Base-by-base conservation (phyloP, 2,888 invertebrate species). In the Octodonta nipae region DNA sequence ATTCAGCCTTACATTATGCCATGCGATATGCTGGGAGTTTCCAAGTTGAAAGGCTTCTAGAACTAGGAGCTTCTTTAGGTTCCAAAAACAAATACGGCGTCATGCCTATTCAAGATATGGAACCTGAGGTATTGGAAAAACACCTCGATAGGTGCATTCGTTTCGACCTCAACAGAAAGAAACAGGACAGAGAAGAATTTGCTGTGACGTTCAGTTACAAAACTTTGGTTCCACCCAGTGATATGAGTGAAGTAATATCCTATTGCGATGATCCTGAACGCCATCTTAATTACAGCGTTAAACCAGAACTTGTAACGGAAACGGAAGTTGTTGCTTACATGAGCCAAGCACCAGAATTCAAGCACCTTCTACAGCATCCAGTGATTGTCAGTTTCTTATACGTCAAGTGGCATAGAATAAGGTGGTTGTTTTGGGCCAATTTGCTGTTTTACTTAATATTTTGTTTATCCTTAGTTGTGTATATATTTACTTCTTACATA, bases 351-450 rank as follows among this genome's bases (percentile, higher is more conserved):
- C 68, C 71, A 40, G 76, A 78, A 37, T 62, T 83, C 35, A 70
- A 73, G 13, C 73, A 76, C 37, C 61, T 86, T 16, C 58, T 86
- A 11, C 78, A 75, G 45, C 85, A 86, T 63, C 85, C 85, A 1
- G 67, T 85, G 1, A 71, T 85, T 28, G 78, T 81, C 1, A 82
- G 82, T 44, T 86, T 85, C 47, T 59, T 86, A 3, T 78, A 78
- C 46, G 65, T 86, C 36, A 86, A 86, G 56, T 86, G 85, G 84
- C 75, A 78, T 55, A 67, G 77, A 37, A 75, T 86, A 40, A 74
- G 80, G 34, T 70, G 74, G 41, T 66, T 83, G 16, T 81, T 84
- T 50, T 78, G 73, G 43, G 64, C 74, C 2, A 85, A 86, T 50
- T 71, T 85, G 16, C 58, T 73, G 3, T 73, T 82, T 44, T 86